These are phyloP conservation scores for Ranitomeya imitator DNA, from an alignment of 2,113 vertebrate species.

Conservation along the genomic window DNA sequence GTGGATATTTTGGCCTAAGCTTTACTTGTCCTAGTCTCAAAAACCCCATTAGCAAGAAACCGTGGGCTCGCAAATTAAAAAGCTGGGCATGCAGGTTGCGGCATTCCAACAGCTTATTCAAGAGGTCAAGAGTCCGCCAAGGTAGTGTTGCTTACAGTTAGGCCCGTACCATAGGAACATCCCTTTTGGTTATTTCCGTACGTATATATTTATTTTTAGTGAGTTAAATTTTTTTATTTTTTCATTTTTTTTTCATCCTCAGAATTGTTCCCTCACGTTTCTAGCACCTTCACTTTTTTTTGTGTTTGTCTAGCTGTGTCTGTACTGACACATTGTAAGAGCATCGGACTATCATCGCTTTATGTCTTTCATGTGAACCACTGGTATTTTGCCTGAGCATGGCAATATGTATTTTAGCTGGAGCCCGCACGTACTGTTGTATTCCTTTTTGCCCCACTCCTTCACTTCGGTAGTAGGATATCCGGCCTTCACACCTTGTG, in stretches of 20 bases:
- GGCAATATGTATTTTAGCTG: slow-evolving; percentile 53
- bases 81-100: slow-evolving; percentile 93
- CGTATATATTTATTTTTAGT: slow-evolving; percentile 60
- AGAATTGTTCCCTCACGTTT: slow-evolving; percentile 60
- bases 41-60: slow-evolving; percentile 97
- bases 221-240: slow-evolving; percentile 48
- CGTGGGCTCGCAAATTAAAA: slow-evolving; percentile 96
- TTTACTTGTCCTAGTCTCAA: slow-evolving; percentile 97
- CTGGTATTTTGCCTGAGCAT: slow-evolving; percentile 54
- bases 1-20: slow-evolving; percentile 98
- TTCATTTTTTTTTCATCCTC: slow-evolving; percentile 60
- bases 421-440: slow-evolving; percentile 51
- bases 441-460: slow-evolving; percentile 18
- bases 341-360: slow-evolving; percentile 67
- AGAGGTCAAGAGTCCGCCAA: slow-evolving; percentile 90
- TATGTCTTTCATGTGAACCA: slow-evolving; percentile 50
- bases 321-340: slow-evolving; percentile 58
- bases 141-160: slow-evolving; percentile 86
- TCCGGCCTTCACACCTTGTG: slow-evolving; percentile 61
- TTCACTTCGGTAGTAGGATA: slow-evolving; percentile 57
- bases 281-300: slow-evolving; percentile 56
- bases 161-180: slow-evolving; percentile 76
- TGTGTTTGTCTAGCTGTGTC: slow-evolving; percentile 49
- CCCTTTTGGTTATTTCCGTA: slow-evolving; percentile 67
- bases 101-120: slow-evolving; percentile 93